These are phyloP conservation scores for Hydropotes inermis DNA, from an alignment of 2,113 vertebrate genomes.

Conservation along the genomic window DNA sequence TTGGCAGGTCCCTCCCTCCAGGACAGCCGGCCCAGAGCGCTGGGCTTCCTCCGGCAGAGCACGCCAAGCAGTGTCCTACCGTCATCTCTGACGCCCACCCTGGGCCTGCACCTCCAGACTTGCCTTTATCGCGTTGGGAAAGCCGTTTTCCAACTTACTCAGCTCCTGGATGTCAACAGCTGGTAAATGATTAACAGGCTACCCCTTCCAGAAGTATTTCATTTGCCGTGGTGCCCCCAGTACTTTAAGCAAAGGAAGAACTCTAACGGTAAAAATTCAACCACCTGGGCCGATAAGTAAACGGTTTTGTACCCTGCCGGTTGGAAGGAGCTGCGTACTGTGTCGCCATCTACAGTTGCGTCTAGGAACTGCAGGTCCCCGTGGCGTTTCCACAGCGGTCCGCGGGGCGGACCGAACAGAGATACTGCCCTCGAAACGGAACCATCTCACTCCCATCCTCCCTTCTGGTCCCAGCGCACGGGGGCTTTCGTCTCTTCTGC, in stretches of 20 bases:
- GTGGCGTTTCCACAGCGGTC: not conserved
- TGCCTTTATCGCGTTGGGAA: not conserved
- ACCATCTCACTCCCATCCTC: no score
- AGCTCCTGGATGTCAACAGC: not conserved
- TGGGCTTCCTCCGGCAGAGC: no score
- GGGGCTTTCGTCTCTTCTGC: not conserved
- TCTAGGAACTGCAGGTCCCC: not conserved
- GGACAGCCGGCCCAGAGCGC: not conserved
- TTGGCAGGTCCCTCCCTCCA: not conserved
- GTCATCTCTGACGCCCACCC: not conserved
- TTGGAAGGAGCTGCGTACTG: not conserved
- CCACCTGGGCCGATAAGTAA: not conserved
- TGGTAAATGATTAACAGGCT: not conserved
- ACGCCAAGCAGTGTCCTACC: fast-evolving
- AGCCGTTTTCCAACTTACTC: not conserved
- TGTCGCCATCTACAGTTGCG: constrained; percentile 32
- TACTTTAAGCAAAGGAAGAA: not conserved
- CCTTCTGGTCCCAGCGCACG: not conserved
- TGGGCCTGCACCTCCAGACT: not conserved
- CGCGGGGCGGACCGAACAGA: fast-evolving
- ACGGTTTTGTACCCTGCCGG: fast-evolving
- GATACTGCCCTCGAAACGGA: not conserved
- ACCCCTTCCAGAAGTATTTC: not conserved
- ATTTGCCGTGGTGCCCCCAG: not conserved
- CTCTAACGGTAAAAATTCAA: not conserved